phyloP scores from a whole-genome alignment of 2,797 vertebrate genomes.

The Falco rusticolus region DNA sequence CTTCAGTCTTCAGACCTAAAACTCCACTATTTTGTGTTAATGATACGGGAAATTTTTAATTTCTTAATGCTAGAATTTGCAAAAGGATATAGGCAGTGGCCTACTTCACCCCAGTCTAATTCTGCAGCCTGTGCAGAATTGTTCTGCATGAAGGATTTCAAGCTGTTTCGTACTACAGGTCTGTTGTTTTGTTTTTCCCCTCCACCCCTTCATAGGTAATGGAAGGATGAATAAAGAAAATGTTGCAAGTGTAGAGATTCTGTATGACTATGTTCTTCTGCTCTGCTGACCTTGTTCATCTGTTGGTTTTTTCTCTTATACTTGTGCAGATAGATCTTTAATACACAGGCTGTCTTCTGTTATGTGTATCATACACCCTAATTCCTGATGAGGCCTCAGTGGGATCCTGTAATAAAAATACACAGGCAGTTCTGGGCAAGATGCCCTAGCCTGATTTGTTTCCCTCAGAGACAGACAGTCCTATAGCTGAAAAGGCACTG shows the following conservation, averaged over 20 bases:
- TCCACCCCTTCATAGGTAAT: not conserved
- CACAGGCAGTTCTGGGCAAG: not conserved
- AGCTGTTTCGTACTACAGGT: not conserved
- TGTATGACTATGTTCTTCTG: not conserved
- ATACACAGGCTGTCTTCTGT: not conserved
- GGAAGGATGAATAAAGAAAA: not conserved
- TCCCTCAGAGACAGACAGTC: not conserved
- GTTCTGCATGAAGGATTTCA: not conserved
- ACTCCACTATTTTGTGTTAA: not conserved
- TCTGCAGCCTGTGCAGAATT: not conserved
- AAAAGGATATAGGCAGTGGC: not conserved
- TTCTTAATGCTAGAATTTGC: not conserved
- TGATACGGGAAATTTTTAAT: not conserved
- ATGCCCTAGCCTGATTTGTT: not conserved
- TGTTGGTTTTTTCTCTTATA: not conserved
- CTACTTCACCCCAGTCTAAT: not conserved
- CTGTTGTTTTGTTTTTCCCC: not conserved
- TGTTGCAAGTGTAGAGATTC: not conserved
- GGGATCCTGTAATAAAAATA: not conserved
- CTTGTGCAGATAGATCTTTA: not conserved
- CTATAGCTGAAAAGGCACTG: conserved; percentile 47
- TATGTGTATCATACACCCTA: not conserved
- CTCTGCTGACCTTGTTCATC: not conserved
- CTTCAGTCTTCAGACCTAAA: not conserved
- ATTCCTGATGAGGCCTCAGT: not conserved